These are phyloP conservation scores for Puffinus mauretanicus DNA, from an alignment of 2,113 vertebrate genomes.

Conservation along the genomic window DNA sequence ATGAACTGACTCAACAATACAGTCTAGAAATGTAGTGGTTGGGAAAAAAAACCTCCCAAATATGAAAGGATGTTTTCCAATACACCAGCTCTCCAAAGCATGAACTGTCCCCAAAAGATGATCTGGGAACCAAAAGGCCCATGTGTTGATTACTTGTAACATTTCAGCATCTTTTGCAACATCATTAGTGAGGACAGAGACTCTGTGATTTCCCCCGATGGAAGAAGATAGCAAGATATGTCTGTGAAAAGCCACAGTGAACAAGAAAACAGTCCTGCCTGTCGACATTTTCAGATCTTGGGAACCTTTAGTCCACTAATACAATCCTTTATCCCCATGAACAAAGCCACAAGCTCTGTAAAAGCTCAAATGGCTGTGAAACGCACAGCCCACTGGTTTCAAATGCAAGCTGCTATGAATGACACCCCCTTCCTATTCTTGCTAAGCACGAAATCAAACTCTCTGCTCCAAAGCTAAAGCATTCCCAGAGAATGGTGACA, in stretches of 20 bases:
- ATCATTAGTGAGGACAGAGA: not conserved
- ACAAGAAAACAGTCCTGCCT: not conserved
- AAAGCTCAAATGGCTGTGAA: not conserved
- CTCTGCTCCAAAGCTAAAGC: not conserved
- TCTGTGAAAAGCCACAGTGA: not conserved
- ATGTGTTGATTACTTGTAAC: not conserved
- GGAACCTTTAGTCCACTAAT: not conserved
- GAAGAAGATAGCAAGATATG: not conserved
- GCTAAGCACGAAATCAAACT: not conserved
- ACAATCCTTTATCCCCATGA: not conserved
- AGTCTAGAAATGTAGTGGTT: not conserved
- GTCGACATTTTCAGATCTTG: not conserved
- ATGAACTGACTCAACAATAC: not conserved
- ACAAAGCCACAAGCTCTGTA: not conserved
- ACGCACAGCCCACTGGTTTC: not conserved
- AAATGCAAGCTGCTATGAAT: not conserved
- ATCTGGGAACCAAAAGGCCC: not conserved
- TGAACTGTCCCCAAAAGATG: not conserved
- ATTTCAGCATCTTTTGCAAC: not conserved
- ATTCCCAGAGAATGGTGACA: not conserved
- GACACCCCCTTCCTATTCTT: not conserved
- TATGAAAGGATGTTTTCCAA: not conserved
- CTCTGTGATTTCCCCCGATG: not conserved
- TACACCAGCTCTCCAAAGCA: not conserved
- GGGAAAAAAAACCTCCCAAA: not conserved